A percentile compares a stretch with the other conserved stretches of the same genome.
phyloP scores from a whole-genome alignment of 2,113 vertebrate genomes.

The Paramormyrops kingsleyae region DNA sequence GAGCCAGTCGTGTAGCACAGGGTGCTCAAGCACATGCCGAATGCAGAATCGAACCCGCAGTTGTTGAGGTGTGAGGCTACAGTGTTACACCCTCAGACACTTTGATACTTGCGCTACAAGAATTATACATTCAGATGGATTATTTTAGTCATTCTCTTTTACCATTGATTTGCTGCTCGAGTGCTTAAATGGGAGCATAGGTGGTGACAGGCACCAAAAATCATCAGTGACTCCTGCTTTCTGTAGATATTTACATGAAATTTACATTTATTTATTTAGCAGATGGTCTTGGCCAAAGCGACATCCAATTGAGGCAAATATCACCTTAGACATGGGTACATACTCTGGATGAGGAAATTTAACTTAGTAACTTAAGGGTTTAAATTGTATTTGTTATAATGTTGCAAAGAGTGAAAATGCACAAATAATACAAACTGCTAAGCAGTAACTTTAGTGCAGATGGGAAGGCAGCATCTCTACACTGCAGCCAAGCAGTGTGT shows the following conservation, averaged over 20 bases:
- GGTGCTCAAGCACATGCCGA: not conserved
- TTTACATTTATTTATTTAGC: not conserved
- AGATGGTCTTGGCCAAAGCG: not conserved
- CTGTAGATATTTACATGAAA: not conserved
- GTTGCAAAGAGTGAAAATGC: not conserved
- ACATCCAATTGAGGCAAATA: not conserved
- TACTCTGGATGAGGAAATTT: not conserved
- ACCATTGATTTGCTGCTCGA: not conserved
- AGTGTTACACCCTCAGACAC: not conserved
- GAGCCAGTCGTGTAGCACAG: not conserved
- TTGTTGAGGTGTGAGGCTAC: no score
- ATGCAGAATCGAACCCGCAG: no score
- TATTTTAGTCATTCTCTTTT: not conserved
- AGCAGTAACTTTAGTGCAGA: not conserved
- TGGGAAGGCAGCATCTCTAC: not conserved
- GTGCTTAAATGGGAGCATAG: not conserved
- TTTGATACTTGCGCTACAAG: not conserved
- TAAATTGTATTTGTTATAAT: not conserved
- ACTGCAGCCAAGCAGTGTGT: not conserved
- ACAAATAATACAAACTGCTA: not conserved
- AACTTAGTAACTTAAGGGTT: not conserved
- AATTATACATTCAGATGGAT: not conserved
- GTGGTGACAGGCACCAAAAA: not conserved
- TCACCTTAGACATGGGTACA: not conserved
- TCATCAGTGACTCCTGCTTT: not conserved